Base-by-base conservation (phyloP, 1,140 invertebrate species). In the Macrotrachela quadricornifera region DNA sequence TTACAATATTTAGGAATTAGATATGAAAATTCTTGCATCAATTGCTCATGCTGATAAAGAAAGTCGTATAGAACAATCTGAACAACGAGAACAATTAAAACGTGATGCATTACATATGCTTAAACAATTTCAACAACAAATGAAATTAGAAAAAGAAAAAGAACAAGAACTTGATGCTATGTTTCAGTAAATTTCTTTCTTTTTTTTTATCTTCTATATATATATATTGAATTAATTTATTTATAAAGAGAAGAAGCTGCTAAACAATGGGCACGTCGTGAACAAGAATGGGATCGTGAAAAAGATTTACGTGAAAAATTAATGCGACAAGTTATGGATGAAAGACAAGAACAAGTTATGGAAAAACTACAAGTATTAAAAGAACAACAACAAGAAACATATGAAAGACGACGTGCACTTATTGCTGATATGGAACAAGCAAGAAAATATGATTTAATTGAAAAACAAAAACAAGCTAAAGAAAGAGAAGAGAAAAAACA, bases 81-180 rank as follows among this genome's bases (percentile, higher is more conserved):
- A 64, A n/a, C 55, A 65, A 15, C 56, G 56, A 55, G 64, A 67
- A 54, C 63, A 63, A 46, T 62, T 63, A 3, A 57, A 59, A 50
- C 65, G 64, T 44, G 68, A 70, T 58, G 68, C 68, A 17, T 58
- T 60, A 6, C 67, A 64, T 63, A 68, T 70, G 66, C 67, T 41
- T 15, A 54, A 69, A 64, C 64, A 68, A 16, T 61, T 70, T 41
- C 65, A 68, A 47, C 65, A 70, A 30, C 68, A 70, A 55, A 56
- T 70, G 21, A 57, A 58, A 44, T 49, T 68, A 17, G 68, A 70
- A 56, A 68, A 67, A 56, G 61, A 62, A 42, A 58, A 66, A 58
- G 68, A 70, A 52, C 67, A 67, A 37, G 68, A 70, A 50, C 56
- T 70, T 16, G 68, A 70, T 40, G 62, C 64, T 53, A 56, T 70